Base-by-base conservation (phyloP, 2,888 invertebrate species). In the Shargacucullia verbasci region DNA sequence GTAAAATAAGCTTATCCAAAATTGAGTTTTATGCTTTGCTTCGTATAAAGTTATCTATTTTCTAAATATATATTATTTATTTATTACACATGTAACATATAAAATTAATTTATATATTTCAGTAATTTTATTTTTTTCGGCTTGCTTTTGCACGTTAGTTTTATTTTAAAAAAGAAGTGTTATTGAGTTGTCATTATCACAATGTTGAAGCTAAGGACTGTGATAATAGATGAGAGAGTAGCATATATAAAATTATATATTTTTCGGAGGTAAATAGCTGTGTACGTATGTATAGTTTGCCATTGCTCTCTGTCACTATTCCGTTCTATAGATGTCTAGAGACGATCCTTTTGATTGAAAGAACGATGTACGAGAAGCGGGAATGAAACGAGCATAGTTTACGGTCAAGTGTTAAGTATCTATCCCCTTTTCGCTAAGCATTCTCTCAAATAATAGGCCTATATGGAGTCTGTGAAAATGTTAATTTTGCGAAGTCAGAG, bases 151-250 rank as follows among this genome's bases (percentile, higher is more conserved):
- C 7, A 33, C 27, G n/a, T 20, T 7, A n/a, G 15, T 2, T 25
- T 49, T 33, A 15, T 9, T 27, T n/a, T 31, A 5, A 56, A 35
- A 11, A 2, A 35, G 12, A 27, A 31, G 13, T n/a, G 1, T 39
- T 68, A 27, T 39, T 57, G 39, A 27, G 48, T 50, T 50, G 29
- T 68, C 69, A 44, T 69, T 79, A 79, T 84, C 80, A 81, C 79
- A 73, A 70, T 63, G 44, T 73, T 80, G 76, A 88, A 90, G 90
- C 90, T 91, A 91, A 85, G 84, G 86, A 89, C 93, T 93, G 93
- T 93, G 92, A 93, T 93, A 92, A 83, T 86, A 88, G 82, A 81
- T 70, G 87, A 88, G 86, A 88, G 85, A 86, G 75, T 83, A 78
- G 63, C 68, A 80, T 80, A 79, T 84, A 81, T 79, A 81, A 65